Base-by-base conservation (phyloP, 1,140 invertebrate genomes). In the Choristoneura fumiferana region DNA sequence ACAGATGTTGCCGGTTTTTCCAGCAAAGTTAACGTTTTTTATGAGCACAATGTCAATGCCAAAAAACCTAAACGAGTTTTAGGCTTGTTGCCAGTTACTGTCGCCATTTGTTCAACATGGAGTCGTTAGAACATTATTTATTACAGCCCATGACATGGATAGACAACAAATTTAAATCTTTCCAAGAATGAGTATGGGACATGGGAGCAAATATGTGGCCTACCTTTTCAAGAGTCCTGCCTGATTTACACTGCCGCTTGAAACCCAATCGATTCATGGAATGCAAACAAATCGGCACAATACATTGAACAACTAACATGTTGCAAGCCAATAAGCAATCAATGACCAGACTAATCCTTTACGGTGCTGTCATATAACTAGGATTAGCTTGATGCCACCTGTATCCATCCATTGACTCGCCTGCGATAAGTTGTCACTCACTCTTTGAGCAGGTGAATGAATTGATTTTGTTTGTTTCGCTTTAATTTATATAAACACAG, bases 251-350 rank as follows among this genome's bases (percentile, higher is more conserved):
- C 40, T n/a, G n/a, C 15, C 43, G 52, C n/a, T 58, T 58, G 43
- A 37, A 15, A 58, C 49, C 15, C 43, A 52, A 45, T 18, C 9
- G 54, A 12, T 36, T 29, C 34, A 45, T 13, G 14, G 38, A 60
- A 55, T 49, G 8, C 17, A 17, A 45, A 49, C 58, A 49, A 60
- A 55, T 55, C 43, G 39, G 39, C 39, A 55, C 40, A 18, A 15
- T 13, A 49, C 29, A 49, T 29, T 49, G 18, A 57, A 55, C 35
- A 45, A 54, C 15, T 55, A 56, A 56, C 33, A 49, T 55, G 45
- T 45, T 61, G 53, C 33, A 61, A 56, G 35, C 54, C 59, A 61
- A 61, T 62, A 35, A 43, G 57, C 57, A 57, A 36, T 60, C 49
- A 35, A 39, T 43, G 15, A n/a, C 18, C 43, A 49, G 17, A 39